Evolutionary conservation across 2,113 vertebrate species (phyloP), one percentile per base, ranked within the genome.

Genomic region (Taxidea taxus): DNA sequence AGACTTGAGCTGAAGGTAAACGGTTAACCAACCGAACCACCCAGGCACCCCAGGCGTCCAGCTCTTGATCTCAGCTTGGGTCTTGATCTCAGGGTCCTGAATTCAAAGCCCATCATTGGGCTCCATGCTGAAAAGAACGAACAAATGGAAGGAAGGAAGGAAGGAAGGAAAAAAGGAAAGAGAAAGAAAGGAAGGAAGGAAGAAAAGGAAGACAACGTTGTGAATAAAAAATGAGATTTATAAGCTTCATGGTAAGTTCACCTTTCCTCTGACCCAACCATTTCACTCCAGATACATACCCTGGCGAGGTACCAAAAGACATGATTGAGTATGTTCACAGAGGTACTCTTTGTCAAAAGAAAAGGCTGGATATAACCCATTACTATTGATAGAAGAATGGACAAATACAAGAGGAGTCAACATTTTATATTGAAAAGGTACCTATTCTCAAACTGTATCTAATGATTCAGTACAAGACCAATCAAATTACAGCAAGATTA

Each of bases 171-270:
- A 6, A 13, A 14, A 8, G 4, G 2, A 64, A 2, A 2, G 6
- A 31, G 29, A 37, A 37, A n/a, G n/a, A 37, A 70, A n/a, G 23
- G 14, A 62, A 27, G 23, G 21, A 56, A 21, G 54, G 21, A 56
- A 21, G 18, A 56, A 56, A 60, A 91, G 49, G 16, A 49, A 42
- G n/a, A 62, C 6, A 70, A 42, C 18, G 25, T 68, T 91, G 31
- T 42, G 47, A 86, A 90, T 56, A 34, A 20, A 56, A 80, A 66
- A 60, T 68, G 54, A 64, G 88, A 39, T 87, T 87, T 91, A n/a
- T 88, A 60, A 82, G 49, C 47, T 83, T 91, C 12, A 44, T 44
- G 58, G n/a, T 66, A 92, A 92, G 70, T 91, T 83, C 21, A 83
- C 7, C 58, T 51, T 39, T 64, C n/a, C 83, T 82, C 31, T 62